These are phyloP conservation scores for Sminthurinus signatus DNA, from an alignment of 1,140 invertebrate species.

Conservation along the genomic window DNA sequence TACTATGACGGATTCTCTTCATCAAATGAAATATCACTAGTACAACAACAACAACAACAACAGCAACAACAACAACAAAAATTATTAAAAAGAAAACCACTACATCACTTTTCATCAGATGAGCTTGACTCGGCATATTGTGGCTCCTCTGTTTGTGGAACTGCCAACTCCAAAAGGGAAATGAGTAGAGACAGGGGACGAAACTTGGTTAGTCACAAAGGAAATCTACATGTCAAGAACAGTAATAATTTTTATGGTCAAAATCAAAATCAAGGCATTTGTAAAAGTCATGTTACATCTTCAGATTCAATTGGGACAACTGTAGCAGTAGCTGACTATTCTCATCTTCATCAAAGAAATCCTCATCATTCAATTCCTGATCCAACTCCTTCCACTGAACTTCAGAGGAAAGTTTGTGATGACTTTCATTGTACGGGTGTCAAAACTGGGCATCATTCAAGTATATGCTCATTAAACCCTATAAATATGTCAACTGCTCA, in stretches of 20 bases:
- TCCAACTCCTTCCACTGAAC: neutral
- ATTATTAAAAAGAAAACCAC: no score
- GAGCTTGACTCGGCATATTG: constrained; percentile 22
- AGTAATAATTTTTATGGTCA: neutral
- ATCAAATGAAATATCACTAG: no score
- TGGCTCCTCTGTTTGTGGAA: neutral
- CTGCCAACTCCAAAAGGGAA: neutral
- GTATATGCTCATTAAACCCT: neutral
- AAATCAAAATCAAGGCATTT: neutral
- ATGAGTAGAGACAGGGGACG: neutral
- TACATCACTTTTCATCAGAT: constrained; percentile 17
- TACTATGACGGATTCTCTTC: neutral
- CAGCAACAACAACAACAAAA: no score
- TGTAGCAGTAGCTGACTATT: no score
- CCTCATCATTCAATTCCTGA: neutral
- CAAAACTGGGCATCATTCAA: no score
- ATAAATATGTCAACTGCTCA: constrained; percentile 14
- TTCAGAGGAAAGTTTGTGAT: constrained; percentile 4
- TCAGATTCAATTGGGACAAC: neutral
- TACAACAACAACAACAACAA: no score
- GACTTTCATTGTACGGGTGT: no score
- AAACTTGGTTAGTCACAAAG: neutral
- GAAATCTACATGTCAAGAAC: neutral
- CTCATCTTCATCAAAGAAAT: neutral
- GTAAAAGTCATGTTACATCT: neutral